Conservation (phyloP, 2,797 vertebrate genomes). For the Pipistrellus pygmaeus region DNA sequence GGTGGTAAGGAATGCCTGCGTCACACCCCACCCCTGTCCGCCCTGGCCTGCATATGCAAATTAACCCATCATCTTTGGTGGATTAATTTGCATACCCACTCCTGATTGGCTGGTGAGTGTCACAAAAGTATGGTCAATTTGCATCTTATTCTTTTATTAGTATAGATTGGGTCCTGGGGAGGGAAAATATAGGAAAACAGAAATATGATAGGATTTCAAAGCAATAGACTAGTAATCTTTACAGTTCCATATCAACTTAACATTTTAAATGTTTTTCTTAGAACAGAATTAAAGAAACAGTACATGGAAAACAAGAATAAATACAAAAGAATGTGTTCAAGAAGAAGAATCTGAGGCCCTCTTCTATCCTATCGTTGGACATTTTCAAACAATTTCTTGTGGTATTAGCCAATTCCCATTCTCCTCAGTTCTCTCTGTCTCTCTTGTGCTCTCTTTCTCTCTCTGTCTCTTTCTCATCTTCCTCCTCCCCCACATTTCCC, state of each 20-base stretch:
- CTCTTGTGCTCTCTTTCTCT: no score
- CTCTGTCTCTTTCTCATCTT: no score
- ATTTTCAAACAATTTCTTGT: conserved; percentile 25
- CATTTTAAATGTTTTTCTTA: conserved; percentile 48
- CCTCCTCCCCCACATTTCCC: no score
- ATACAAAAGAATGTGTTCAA: background rate
- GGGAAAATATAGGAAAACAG: conserved; percentile 2
- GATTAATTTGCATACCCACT: no score
- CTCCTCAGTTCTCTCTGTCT: no score
- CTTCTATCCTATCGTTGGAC: conserved; percentile 14
- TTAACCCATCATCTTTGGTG: no score
- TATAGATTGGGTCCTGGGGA: background rate
- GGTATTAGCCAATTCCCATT: background rate
- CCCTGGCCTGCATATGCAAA: no score
- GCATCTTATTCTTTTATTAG: no score
- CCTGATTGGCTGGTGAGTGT: no score
- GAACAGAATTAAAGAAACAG: background rate
- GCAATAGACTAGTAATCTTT: conserved; percentile 7
- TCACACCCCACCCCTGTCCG: no score
- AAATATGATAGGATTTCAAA: conserved; percentile 15
- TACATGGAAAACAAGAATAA: conserved; percentile 42
- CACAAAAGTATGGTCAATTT: no score
- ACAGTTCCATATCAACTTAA: background rate
- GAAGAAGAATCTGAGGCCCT: background rate
- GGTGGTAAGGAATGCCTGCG: no score